A percentile compares a stretch with the other conserved stretches of the same genome.
Conservation (phyloP, 2,888 invertebrate species). For the Lepidocyrtinus sp. region DNA sequence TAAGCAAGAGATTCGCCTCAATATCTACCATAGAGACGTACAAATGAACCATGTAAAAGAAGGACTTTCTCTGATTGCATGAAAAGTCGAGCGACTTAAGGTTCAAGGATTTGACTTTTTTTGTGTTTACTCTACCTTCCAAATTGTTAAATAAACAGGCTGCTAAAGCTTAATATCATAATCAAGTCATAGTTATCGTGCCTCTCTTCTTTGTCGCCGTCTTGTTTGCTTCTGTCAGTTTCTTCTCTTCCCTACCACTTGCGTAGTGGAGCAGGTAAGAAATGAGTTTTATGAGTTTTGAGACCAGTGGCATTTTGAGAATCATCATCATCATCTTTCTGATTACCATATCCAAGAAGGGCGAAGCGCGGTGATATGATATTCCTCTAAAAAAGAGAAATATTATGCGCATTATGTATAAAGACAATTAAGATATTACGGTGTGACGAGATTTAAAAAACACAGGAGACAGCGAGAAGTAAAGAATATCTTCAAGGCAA, state of each 20-base stretch:
- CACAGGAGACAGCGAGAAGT: not conserved
- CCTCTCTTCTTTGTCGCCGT: not conserved
- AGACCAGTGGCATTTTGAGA: not conserved
- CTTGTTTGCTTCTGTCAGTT: not conserved
- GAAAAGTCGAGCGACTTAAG: not conserved
- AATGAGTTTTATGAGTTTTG: slow-evolving; percentile 23
- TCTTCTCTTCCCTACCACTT: not conserved
- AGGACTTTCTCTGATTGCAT: not conserved
- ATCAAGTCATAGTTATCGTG: not conserved
- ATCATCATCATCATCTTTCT: slow-evolving; percentile 31
- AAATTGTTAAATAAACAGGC: not conserved
- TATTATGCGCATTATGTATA: not conserved
- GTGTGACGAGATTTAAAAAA: not conserved
- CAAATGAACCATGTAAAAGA: not conserved
- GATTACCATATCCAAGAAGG: slow-evolving; percentile 20
- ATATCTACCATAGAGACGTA: too few relatives aligned
- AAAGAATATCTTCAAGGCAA: not conserved
- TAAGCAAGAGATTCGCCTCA: too few relatives aligned
- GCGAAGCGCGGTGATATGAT: not conserved
- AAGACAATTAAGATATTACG: not conserved
- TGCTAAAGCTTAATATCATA: not conserved
- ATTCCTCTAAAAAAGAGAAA: not conserved
- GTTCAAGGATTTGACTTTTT: not conserved
- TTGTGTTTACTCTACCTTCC: not conserved
- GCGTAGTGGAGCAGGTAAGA: slow-evolving; percentile 12